Base-by-base conservation (phyloP, 2,797 vertebrate genomes). In the Chelon labrosus region DNA sequence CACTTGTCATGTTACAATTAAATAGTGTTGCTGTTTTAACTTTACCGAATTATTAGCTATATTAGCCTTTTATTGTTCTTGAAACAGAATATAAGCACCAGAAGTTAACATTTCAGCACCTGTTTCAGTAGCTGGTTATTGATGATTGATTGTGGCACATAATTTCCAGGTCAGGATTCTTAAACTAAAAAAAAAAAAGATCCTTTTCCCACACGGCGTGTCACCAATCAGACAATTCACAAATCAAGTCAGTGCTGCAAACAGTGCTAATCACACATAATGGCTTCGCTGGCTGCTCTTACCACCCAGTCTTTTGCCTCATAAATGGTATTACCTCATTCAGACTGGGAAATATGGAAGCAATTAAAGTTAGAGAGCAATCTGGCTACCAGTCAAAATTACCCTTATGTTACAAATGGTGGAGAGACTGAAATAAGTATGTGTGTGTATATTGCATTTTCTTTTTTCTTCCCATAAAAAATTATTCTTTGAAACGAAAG, bases 321-420 rank as follows among this genome's bases (percentile, higher is more conserved):
- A 91, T 90, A 87, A 81, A 79, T 72, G 69, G 53, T 88, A 89
- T 93, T 92, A 95, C 94, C 88, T 95, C 94, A 95, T 91, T 82
- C 75, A 64, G 83, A 20, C 76, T 31, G 65, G 89, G 87, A 90
- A 93, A 91, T 90, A 90, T 94, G 95, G 91, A 93, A 94, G 85
- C 91, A 92, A 92, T 95, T 94, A 95, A 88, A 85, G 68, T 57
- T 76, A 55, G 58, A 22, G 67, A 79, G 77, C 74, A 73, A 86
- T 77, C 76, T 88, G 87, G 89, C 89, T 74, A 90, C 84, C 72
- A 80, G 72, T 92, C 91, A 91, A 85, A 90, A 79, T 87, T 10
- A 86, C 74, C 84, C 78, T 79, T 19, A 75, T 66, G 69, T 70
- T 82, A 61, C 71, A 83, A 83, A 88, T 77, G 74, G 84, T 72